These are phyloP conservation scores for Megaceryle torquata DNA, from an alignment of 2,113 vertebrate genomes.

Conservation along the genomic window DNA sequence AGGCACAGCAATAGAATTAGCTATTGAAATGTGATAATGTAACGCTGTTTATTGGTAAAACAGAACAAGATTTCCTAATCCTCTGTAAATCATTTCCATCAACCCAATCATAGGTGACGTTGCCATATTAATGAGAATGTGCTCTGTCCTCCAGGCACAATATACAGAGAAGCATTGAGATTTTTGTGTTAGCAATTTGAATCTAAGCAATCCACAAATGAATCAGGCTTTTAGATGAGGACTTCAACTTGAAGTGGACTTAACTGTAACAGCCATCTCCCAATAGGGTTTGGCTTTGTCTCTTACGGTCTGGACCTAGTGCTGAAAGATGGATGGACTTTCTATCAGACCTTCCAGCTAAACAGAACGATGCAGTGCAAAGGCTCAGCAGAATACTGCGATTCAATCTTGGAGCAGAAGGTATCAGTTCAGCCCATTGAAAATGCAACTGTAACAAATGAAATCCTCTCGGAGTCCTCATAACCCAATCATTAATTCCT, in stretches of 20 bases:
- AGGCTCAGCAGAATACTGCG: rapidly evolving
- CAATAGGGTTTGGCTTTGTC: background rate
- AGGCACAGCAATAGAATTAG: conserved; percentile 44
- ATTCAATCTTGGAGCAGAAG: background rate
- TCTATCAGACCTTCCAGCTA: background rate
- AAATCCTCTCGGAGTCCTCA: background rate
- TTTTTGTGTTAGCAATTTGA: background rate
- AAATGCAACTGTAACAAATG: background rate
- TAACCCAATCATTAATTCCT: background rate
- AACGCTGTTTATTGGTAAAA: conserved; percentile 51
- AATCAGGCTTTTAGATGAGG: background rate
- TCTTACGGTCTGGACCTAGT: background rate
- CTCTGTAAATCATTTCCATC: conserved; percentile 44
- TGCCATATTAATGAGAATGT: background rate
- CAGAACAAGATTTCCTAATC: conserved; percentile 25
- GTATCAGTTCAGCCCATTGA: background rate
- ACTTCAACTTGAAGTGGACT: background rate
- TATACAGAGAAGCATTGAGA: background rate
- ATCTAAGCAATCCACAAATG: background rate
- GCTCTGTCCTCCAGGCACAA: background rate
- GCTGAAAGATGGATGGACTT: background rate
- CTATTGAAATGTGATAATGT: conserved; percentile 58
- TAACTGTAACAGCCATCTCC: background rate
- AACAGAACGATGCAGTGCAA: rapidly evolving
- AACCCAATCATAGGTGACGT: conserved; percentile 16